These are phyloP conservation scores for Actinemys pallida DNA, from an alignment of 2,113 vertebrate species.

Conservation along the genomic window DNA sequence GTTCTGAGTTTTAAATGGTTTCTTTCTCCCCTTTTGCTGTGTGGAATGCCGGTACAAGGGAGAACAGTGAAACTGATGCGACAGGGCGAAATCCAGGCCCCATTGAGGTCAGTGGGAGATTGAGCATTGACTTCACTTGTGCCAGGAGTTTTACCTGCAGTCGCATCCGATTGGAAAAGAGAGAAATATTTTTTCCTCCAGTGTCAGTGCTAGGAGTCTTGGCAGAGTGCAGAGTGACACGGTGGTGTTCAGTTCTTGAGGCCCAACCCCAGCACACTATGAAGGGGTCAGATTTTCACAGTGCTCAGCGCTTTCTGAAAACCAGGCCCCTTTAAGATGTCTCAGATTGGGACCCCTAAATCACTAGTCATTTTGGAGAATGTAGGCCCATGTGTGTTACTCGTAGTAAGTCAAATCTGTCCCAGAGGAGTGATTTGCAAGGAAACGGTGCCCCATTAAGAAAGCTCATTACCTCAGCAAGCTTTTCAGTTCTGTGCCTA, in stretches of 20 bases:
- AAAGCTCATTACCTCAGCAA: fast-evolving
- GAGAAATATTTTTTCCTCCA: neutral
- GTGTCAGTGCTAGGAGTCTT: fast-evolving
- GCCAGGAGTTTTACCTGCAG: fast-evolving
- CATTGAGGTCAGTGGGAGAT: fast-evolving
- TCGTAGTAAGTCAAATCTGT: neutral
- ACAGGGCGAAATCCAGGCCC: neutral
- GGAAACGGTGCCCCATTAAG: fast-evolving
- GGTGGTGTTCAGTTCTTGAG: neutral
- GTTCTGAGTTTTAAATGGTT: neutral
- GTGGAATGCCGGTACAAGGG: neutral
- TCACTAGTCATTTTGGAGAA: neutral
- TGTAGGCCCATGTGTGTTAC: fast-evolving
- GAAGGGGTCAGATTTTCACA: neutral
- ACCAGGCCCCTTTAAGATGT: neutral
- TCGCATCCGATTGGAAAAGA: neutral
- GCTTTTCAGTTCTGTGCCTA: neutral
- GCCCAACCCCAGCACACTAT: neutral
- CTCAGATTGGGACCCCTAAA: neutral
- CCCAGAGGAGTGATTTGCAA: fast-evolving
- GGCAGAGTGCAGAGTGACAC: too few species aligned
- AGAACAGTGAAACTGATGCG: neutral
- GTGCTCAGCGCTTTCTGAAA: neutral
- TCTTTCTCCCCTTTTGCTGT: neutral
- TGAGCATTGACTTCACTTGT: neutral